Evolutionary conservation across 2,113 vertebrate genomes (phyloP).

Genomic region (Porphyrio hochstetteri): DNA sequence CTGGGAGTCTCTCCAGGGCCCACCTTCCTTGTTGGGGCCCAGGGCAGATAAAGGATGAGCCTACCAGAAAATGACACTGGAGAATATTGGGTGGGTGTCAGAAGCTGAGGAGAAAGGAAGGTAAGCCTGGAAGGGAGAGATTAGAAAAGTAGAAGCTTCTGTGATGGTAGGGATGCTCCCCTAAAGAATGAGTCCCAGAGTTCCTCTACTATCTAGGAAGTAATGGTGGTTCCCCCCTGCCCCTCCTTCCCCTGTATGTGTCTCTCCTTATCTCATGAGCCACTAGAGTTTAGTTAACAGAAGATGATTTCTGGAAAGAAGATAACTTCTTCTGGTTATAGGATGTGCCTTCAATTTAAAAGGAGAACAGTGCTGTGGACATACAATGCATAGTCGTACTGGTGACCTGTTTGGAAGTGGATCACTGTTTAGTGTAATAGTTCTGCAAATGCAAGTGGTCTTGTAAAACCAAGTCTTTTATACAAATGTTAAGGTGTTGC

Average conservation of each 20-base stretch:
- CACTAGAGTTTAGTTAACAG: neutral
- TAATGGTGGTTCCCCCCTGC: neutral
- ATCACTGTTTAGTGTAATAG: neutral
- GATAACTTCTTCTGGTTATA: neutral
- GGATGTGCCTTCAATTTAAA: neutral
- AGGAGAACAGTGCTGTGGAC: neutral
- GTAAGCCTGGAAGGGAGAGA: neutral
- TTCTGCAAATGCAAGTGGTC: neutral
- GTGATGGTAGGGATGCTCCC: neutral
- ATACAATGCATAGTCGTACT: neutral
- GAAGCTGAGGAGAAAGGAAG: neutral
- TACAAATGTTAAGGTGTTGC: neutral
- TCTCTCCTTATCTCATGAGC: neutral
- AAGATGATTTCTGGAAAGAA: neutral
- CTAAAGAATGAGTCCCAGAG: neutral
- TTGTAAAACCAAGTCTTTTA: neutral
- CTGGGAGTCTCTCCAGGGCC: neutral
- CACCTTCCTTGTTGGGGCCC: neutral
- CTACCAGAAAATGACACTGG: neutral
- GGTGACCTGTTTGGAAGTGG: neutral
- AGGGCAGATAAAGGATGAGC: neutral
- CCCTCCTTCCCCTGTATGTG: fast-evolving
- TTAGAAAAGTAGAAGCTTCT: neutral
- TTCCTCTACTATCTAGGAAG: neutral
- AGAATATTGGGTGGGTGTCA: neutral